Evolutionary conservation across 2,113 vertebrate genomes (phyloP).

Genomic region (Oplegnathus fasciatus): DNA sequence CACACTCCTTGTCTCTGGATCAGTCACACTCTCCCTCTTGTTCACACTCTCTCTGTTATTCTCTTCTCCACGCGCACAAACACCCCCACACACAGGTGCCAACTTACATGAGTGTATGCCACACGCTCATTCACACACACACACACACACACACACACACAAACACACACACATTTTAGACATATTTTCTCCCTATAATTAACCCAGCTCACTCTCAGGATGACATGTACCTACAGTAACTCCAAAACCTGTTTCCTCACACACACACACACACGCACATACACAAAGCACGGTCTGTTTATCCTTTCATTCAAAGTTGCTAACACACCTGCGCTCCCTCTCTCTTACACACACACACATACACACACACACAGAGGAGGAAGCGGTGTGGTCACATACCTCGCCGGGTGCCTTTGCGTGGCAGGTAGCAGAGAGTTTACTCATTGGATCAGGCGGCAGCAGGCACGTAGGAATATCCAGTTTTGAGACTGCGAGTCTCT

Average conservation of each 20-base stretch:
- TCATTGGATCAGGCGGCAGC: conserved; percentile 83
- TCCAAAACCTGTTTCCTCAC: conserved; percentile 34
- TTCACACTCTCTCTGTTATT: conserved; percentile 64
- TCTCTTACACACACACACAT: conserved; percentile 41
- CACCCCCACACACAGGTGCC: conserved; percentile 72
- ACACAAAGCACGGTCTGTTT: conserved; percentile 35
- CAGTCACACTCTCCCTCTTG: conserved; percentile 64
- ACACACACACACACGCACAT: not conserved
- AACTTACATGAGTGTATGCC: conserved; percentile 59
- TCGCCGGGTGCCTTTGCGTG: conserved; percentile 78
- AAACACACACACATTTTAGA: conserved; percentile 11
- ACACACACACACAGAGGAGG: conserved; percentile 51
- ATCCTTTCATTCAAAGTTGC: conserved; percentile 66
- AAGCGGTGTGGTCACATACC: conserved; percentile 83
- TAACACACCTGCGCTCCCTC: conserved; percentile 59
- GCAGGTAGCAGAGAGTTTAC: conserved; percentile 77
- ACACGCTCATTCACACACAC: conserved; percentile 49
- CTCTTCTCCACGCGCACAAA: conserved; percentile 62
- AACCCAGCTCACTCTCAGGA: conserved; percentile 33
- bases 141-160: conserved; percentile 13
- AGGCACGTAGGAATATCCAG: conserved; percentile 84
- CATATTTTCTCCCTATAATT: conserved; percentile 36
- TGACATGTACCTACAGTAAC: conserved; percentile 27
- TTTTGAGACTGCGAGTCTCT: conserved; percentile 79
- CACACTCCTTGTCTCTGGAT: conserved; percentile 53